Percentiles rank a stretch among this genome's conserved stretches.
These are phyloP conservation scores for Meandrina meandrites DNA, from an alignment of 92 coral and sea anemone species.

Conservation along the genomic window DNA sequence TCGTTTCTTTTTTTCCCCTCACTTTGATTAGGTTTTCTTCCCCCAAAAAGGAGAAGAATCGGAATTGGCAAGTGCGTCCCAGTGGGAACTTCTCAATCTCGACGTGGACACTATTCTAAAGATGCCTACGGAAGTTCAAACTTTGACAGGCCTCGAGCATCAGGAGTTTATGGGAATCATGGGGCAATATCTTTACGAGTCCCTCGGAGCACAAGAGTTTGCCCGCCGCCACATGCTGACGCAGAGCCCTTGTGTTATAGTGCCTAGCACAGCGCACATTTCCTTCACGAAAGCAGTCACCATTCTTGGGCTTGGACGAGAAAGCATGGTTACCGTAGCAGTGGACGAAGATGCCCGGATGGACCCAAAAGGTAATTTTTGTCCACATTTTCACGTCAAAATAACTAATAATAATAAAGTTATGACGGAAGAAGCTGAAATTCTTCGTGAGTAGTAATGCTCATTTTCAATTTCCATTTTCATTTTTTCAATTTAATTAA, in stretches of 20 bases:
- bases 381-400: too few relatives aligned
- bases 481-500: too few relatives aligned
- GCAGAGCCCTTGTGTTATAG: conserved; percentile 66
- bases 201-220: conserved; percentile 68
- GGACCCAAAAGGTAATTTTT: conserved; percentile 59
- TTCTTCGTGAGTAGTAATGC: too few relatives aligned
- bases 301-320: conserved; percentile 80
- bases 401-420: too few relatives aligned
- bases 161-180: conserved; percentile 54
- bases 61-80: conserved; percentile 56
- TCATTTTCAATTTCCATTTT: too few relatives aligned
- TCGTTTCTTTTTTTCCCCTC: too few relatives aligned
- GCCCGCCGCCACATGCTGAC: conserved; percentile 62
- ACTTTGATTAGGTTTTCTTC: conserved; percentile 36
- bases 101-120: conserved; percentile 69
- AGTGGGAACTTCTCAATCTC: conserved; percentile 87
- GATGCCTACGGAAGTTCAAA: conserved; percentile 60
- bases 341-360: conserved; percentile 77
- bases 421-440: too few relatives aligned
- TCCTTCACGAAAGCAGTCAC: conserved; percentile 84
- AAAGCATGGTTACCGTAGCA: conserved; percentile 61
- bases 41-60: conserved; percentile 54
- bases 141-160: conserved; percentile 3
- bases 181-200: conserved; percentile 63
- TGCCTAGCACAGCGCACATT: conserved; percentile 80